phyloP scores from a whole-genome alignment of 2,888 invertebrate species.

The Liodrosophila aerea region DNA sequence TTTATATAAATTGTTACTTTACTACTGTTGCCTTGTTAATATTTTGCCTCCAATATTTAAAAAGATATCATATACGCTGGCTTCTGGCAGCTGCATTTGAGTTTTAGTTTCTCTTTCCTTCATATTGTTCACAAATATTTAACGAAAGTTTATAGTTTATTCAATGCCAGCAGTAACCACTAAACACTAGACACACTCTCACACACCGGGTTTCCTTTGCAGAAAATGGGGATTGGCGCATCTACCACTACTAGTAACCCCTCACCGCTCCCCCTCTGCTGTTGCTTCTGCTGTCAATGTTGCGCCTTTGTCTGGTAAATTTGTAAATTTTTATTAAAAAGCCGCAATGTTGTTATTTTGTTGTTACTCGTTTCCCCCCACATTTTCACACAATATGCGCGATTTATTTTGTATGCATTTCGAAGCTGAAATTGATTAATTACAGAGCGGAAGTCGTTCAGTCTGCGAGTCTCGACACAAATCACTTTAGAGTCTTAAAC shows the following conservation, averaged over 20 bases:
- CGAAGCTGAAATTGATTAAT: conserved; percentile 68
- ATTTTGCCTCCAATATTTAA: too few relatives aligned
- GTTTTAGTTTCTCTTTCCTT: conserved; percentile 43
- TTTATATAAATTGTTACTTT: too few relatives aligned
- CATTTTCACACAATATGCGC: conserved; percentile 63
- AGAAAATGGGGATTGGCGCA: conserved; percentile 22
- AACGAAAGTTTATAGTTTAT: conserved; percentile 58
- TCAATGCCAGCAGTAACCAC: conserved; percentile 40
- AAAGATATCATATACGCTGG: conserved; percentile 33
- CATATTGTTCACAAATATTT: conserved; percentile 65
- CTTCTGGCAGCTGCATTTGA: conserved; percentile 55
- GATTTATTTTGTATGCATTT: conserved; percentile 69
- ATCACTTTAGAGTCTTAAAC: not conserved
- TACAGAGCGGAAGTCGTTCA: conserved; percentile 61
- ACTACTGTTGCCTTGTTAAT: too few relatives aligned
- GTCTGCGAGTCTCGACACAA: too few relatives aligned
- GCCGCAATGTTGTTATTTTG: conserved; percentile 21
- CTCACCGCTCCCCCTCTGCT: conserved; percentile 12
- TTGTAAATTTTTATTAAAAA: conserved; percentile 70
- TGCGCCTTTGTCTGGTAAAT: conserved; percentile 73
- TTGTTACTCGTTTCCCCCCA: conserved; percentile 24
- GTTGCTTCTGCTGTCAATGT: conserved; percentile 63
- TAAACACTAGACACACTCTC: conserved; percentile 1
- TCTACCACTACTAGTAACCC: too few relatives aligned
- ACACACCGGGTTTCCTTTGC: conserved; percentile 19